These are phyloP conservation scores for Cataglyphis albicans DNA, from an alignment of 2,888 invertebrate genomes.

Conservation along the genomic window DNA sequence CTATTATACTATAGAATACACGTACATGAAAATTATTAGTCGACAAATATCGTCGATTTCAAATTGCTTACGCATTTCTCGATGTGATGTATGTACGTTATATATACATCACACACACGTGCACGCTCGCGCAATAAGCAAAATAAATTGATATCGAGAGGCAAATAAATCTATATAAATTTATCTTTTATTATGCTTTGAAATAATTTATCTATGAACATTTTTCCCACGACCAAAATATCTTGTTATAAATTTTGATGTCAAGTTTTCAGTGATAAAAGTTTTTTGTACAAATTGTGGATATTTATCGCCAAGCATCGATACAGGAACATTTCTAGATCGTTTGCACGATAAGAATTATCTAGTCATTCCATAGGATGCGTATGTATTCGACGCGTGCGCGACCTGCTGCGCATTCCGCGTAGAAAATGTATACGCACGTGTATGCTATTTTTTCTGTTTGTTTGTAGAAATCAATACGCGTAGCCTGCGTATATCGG, in stretches of 20 bases:
- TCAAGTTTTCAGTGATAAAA: background rate
- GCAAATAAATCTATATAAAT: background rate
- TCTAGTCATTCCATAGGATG: slow-evolving; percentile 12
- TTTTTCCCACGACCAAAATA: background rate
- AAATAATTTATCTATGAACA: slow-evolving; percentile 31
- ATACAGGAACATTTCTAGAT: background rate
- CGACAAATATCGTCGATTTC: slow-evolving; percentile 15
- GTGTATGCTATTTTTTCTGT: slow-evolving; percentile 64
- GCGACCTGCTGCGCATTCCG: slow-evolving; percentile 56
- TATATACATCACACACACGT: background rate
- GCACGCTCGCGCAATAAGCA: background rate
- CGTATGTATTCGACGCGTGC: slow-evolving; percentile 54
- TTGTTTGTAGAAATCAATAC: slow-evolving; percentile 74
- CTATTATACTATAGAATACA: background rate
- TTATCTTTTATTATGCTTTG: background rate
- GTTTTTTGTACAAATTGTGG: background rate
- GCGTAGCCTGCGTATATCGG: slow-evolving; percentile 64
- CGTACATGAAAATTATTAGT: slow-evolving; percentile 14
- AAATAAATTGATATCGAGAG: slow-evolving; percentile 5
- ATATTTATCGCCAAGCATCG: slow-evolving; percentile 19
- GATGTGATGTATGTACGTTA: background rate
- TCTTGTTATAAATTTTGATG: background rate
- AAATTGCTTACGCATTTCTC: slow-evolving; percentile 22
- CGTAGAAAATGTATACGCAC: slow-evolving; percentile 54
- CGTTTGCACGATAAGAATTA: slow-evolving; percentile 17